phyloP scores from a whole-genome alignment of 2,888 invertebrate genomes.

The Aphidoletes aphidimyza region DNA sequence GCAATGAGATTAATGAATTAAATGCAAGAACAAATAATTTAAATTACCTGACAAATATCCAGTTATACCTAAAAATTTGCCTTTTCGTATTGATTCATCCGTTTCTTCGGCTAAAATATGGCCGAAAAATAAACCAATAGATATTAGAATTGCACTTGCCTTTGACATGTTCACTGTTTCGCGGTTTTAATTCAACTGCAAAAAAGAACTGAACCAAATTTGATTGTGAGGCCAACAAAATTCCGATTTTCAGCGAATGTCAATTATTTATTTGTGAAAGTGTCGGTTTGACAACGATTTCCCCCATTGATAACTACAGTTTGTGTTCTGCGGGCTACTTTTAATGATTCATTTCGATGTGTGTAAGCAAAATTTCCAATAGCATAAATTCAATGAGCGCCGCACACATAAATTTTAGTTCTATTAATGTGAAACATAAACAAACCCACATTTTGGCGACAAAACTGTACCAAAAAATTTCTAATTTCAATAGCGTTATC shows the following conservation, averaged over 20 bases:
- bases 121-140: background rate
- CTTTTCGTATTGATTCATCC: background rate
- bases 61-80: background rate
- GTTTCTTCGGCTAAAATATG: background rate
- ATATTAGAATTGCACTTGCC: background rate
- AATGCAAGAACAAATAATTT: background rate
- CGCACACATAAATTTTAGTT: background rate
- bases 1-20: too few species aligned
- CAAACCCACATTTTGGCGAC: background rate
- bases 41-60: conserved; percentile 5
- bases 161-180: background rate
- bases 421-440: background rate
- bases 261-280: too few species aligned
- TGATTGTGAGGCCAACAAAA: too few species aligned
- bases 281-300: too few species aligned
- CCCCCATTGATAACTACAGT: too few species aligned
- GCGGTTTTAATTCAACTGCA: background rate
- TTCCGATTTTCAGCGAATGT: background rate
- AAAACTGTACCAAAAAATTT: background rate
- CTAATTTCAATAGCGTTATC: background rate
- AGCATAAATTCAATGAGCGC: background rate
- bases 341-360: too few species aligned
- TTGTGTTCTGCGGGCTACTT: too few species aligned
- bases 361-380: too few species aligned
- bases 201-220: background rate